Evolutionary conservation across 1,140 invertebrate genomes (phyloP).

Genomic region (Physella acuta): DNA sequence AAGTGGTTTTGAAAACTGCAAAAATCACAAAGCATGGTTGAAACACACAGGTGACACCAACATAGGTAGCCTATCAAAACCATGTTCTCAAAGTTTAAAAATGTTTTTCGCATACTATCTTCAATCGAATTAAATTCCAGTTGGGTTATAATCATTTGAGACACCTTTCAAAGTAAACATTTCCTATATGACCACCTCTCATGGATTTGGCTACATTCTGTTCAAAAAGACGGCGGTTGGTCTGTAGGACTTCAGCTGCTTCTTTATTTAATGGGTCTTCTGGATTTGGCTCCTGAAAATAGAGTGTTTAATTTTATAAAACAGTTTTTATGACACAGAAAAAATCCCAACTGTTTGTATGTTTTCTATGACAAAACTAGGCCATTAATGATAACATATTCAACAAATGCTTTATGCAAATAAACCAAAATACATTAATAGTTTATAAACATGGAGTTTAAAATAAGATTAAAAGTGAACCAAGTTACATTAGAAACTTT

Average conservation of each 20-base stretch:
- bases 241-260: constrained; percentile 95
- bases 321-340: too few relatives aligned
- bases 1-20: too few relatives aligned
- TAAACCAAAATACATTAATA: not conserved
- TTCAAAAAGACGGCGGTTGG: constrained; percentile 90
- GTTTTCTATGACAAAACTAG: too few relatives aligned
- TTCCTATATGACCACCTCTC: constrained; percentile 90
- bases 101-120: too few relatives aligned
- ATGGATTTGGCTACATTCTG: constrained; percentile 95
- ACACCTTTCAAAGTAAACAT: constrained; percentile 91
- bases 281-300: constrained; percentile 88
- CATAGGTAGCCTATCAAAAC: too few relatives aligned
- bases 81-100: too few relatives aligned
- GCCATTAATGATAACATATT: not conserved
- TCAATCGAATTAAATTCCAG: not conserved
- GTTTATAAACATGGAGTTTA: not conserved
- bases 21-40: too few relatives aligned
- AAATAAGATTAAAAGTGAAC: not conserved
- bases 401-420: not conserved
- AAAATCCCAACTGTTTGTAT: too few relatives aligned
- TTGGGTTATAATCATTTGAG: constrained; percentile 75
- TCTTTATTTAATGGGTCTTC: constrained; percentile 99
- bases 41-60: too few relatives aligned
- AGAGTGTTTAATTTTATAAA: not conserved
- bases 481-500: not conserved